These are phyloP conservation scores for Luscinia megarhynchos DNA, from an alignment of 2,797 vertebrate species.

Conservation along the genomic window DNA sequence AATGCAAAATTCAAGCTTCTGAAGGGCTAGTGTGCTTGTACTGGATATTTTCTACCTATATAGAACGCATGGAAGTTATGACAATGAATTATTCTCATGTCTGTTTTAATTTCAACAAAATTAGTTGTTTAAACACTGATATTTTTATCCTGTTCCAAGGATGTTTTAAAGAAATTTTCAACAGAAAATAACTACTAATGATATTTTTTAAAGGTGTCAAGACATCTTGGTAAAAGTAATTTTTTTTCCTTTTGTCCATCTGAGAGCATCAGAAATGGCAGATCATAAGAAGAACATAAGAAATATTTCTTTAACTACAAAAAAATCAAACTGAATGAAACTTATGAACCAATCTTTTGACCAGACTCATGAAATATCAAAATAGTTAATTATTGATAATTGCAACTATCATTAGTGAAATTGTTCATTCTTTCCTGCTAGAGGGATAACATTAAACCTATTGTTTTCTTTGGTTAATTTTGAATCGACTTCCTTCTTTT, in stretches of 20 bases:
- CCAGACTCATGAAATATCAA: not conserved
- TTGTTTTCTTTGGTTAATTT: not conserved
- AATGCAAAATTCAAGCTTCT: not conserved
- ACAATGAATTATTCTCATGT: not conserved
- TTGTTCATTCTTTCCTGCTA: not conserved
- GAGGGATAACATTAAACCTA: not conserved
- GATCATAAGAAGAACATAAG: not conserved
- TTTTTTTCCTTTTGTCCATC: not conserved
- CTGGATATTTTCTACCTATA: not conserved
- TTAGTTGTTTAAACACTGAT: not conserved
- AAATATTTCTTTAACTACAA: not conserved
- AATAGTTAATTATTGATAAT: not conserved
- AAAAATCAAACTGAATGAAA: too few species aligned
- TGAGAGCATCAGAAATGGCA: not conserved
- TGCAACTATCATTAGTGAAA: not conserved
- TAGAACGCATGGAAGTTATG: not conserved
- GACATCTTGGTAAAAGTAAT: not conserved
- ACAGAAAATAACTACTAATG: not conserved
- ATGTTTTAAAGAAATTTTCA: not conserved
- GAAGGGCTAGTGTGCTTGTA: not conserved
- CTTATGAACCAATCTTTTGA: not conserved
- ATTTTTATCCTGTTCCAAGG: not conserved
- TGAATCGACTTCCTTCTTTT: not conserved
- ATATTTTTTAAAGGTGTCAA: not conserved
- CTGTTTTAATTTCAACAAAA: not conserved